Evolutionary conservation across 2,888 invertebrate species (phyloP).

Genomic region (Nudaria mundana): DNA sequence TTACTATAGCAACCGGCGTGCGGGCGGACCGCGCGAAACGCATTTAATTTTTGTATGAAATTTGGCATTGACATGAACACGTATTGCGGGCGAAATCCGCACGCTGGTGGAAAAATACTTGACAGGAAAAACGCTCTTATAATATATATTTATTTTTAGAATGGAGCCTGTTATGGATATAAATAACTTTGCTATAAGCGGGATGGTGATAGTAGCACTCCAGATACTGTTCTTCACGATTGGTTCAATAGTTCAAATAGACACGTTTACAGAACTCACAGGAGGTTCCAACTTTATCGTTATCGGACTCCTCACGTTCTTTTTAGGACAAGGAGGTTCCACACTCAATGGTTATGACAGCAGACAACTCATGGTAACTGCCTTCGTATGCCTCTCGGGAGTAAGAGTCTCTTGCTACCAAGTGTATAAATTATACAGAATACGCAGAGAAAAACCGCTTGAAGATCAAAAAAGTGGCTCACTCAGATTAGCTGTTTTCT

Average conservation of each 20-base stretch:
- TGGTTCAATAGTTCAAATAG: slow-evolving; percentile 92
- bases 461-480: slow-evolving; percentile 93
- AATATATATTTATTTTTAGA: too few species aligned
- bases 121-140: too few species aligned
- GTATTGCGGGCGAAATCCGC: too few species aligned
- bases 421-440: slow-evolving; percentile 93
- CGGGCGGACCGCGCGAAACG: too few species aligned
- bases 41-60: too few species aligned
- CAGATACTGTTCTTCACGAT: slow-evolving; percentile 94
- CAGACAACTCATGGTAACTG: slow-evolving; percentile 94
- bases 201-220: slow-evolving; percentile 91
- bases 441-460: slow-evolving; percentile 94
- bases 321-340: slow-evolving; percentile 89
- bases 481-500: slow-evolving; percentile 94
- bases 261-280: slow-evolving; percentile 96
- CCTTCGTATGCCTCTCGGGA: slow-evolving; percentile 94
- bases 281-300: slow-evolving; percentile 96
- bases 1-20: too few species aligned
- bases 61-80: too few species aligned
- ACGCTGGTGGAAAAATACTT: too few species aligned
- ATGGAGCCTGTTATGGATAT: slow-evolving; percentile 90
- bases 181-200: slow-evolving; percentile 93
- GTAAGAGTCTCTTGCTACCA: slow-evolving; percentile 92
- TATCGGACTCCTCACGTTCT: slow-evolving; percentile 92
- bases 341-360: slow-evolving; percentile 89